Evolutionary conservation across 1,140 invertebrate genomes (phyloP).

Genomic region (Glossosoma conforme): DNA sequence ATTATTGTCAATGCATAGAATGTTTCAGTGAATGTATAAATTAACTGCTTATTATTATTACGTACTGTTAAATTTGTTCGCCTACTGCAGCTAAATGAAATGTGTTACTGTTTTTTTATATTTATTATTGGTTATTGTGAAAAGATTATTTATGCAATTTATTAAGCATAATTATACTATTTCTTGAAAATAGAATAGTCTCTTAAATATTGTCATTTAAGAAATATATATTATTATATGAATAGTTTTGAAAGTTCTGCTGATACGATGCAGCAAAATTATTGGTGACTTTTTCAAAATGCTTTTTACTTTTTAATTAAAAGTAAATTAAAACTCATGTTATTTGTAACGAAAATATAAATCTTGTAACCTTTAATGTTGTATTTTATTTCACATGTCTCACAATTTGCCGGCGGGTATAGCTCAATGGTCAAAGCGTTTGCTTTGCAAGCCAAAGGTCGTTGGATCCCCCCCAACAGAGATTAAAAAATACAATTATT

Average conservation of each 20-base stretch:
- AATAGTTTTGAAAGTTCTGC: background rate
- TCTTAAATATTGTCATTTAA: constrained; percentile 6
- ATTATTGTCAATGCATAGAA: constrained; percentile 9
- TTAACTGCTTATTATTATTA: constrained; percentile 22
- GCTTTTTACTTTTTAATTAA: constrained; percentile 13
- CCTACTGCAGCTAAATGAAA: constrained; percentile 26
- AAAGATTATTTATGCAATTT: constrained; percentile 30
- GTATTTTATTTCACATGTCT: constrained; percentile 3
- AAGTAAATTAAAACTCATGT: constrained; percentile 5
- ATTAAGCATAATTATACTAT: constrained; percentile 14
- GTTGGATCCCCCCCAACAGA: too few relatives aligned
- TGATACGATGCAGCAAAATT: too few relatives aligned
- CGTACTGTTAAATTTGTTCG: constrained; percentile 30
- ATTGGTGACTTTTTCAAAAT: constrained; percentile 8
- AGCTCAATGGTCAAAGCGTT: too few relatives aligned
- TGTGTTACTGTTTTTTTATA: constrained; percentile 32
- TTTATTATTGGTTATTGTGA: constrained; percentile 30
- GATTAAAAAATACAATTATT: too few relatives aligned
- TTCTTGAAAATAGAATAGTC: too few relatives aligned
- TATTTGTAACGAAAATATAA: constrained; percentile 20
- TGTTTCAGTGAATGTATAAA: constrained; percentile 26
- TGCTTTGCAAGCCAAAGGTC: too few relatives aligned
- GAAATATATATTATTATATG: constrained; percentile 2
- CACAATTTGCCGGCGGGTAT: too few relatives aligned
- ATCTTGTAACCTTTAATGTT: constrained; percentile 9